A percentile compares a stretch with the other conserved stretches of the same genome.
phyloP scores from a whole-genome alignment of 2,888 invertebrate species.

The Fragum sueziense region DNA sequence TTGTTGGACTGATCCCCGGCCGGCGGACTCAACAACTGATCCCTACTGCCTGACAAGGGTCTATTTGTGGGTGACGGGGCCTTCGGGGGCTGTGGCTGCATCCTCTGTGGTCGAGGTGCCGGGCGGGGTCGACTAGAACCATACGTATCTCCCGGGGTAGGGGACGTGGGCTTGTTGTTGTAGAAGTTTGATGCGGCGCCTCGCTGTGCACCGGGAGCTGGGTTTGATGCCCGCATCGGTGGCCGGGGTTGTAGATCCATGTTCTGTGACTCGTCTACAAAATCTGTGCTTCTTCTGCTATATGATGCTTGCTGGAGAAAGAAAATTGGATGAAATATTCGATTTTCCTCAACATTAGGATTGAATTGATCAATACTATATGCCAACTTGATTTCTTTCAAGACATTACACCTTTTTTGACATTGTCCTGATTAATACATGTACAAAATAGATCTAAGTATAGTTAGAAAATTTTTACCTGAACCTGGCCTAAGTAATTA shows the following conservation, averaged over 20 bases:
- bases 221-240: conserved; percentile 47
- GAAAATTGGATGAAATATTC: neutral
- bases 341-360: too few species aligned
- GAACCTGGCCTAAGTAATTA: too few species aligned
- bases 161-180: conserved; percentile 55
- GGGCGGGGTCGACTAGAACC: conserved; percentile 62
- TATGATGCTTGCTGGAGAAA: conserved; percentile 34
- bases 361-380: too few species aligned
- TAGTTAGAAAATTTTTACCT: too few species aligned
- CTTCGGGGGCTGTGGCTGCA: conserved; percentile 66
- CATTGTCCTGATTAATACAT: too few species aligned
- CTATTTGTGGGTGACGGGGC: conserved; percentile 64
- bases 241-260: conserved; percentile 54
- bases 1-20: conserved; percentile 54
- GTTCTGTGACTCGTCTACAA: conserved; percentile 36
- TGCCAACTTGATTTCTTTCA: too few species aligned
- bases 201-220: conserved; percentile 42
- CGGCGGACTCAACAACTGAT: conserved; percentile 55
- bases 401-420: too few species aligned
- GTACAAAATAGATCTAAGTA: too few species aligned
- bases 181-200: conserved; percentile 32
- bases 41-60: conserved; percentile 63
- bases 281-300: conserved; percentile 48
- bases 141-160: conserved; percentile 60
- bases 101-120: conserved; percentile 63